Evolutionary conservation across 2,888 invertebrate species (phyloP).

Genomic region (Masnerella sp.): DNA sequence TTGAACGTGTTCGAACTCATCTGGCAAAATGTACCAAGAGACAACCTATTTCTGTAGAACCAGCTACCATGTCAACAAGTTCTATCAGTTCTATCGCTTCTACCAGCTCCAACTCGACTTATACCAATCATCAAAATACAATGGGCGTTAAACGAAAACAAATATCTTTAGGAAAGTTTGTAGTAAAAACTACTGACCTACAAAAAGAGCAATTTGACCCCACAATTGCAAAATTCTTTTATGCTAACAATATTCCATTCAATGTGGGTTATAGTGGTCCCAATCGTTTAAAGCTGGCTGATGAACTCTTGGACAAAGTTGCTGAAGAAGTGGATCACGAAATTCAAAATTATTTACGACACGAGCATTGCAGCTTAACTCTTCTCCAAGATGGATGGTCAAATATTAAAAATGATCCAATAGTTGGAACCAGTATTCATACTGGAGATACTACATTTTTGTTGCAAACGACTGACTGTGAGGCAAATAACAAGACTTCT

Average conservation of each 20-base stretch:
- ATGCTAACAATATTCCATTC: slow-evolving; percentile 13
- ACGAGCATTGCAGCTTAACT: slow-evolving; percentile 10
- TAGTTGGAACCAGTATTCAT: slow-evolving; percentile 19
- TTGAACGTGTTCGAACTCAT: neutral
- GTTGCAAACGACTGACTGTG: slow-evolving; percentile 10
- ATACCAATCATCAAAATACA: neutral
- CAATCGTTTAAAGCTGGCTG: slow-evolving; percentile 5
- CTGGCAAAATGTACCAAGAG: neutral
- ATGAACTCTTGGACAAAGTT: slow-evolving; percentile 13
- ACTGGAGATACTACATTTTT: slow-evolving; percentile 12
- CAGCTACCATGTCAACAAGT: neutral
- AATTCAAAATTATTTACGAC: neutral
- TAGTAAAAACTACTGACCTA: slow-evolving; percentile 18
- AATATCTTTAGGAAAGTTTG: slow-evolving; percentile 20
- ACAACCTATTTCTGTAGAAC: slow-evolving; percentile 1
- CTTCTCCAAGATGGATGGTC: slow-evolving; percentile 33
- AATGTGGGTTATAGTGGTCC: slow-evolving; percentile 8
- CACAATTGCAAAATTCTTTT: slow-evolving; percentile 25
- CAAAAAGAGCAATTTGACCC: slow-evolving; percentile 11
- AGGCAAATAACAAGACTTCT: slow-evolving; percentile 10
- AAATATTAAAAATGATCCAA: slow-evolving; percentile 24
- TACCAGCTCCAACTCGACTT: neutral
- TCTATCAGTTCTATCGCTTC: too few relatives aligned
- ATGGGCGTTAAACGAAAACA: slow-evolving; percentile 17
- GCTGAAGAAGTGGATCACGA: slow-evolving; percentile 3